Evolutionary conservation across 2,113 vertebrate genomes (phyloP).

Genomic region (Piaya cayana): DNA sequence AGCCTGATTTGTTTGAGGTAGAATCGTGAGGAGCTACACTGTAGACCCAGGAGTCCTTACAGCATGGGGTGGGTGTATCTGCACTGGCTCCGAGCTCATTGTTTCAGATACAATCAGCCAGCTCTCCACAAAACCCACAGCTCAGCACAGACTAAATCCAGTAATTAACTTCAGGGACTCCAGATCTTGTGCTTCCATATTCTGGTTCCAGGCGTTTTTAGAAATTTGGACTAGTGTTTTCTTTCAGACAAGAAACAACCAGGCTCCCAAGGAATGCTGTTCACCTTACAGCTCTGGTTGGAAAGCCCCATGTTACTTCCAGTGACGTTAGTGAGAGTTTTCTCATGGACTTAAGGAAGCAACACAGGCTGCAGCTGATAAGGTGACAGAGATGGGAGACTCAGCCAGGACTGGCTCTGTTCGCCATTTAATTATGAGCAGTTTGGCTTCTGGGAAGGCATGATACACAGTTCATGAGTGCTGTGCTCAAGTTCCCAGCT

Average conservation of each 20-base stretch:
- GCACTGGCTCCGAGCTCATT: not conserved
- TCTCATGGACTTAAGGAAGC: not conserved
- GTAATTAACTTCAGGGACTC: not conserved
- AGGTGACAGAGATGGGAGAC: not conserved
- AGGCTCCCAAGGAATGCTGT: not conserved
- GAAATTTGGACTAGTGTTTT: not conserved
- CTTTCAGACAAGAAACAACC: not conserved
- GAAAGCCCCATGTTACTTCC: not conserved
- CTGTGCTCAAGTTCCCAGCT: not conserved
- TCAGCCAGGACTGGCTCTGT: not conserved
- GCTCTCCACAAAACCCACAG: not conserved
- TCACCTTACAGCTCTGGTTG: not conserved
- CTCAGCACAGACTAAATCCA: not conserved
- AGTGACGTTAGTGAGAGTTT: not conserved
- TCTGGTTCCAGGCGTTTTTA: not conserved
- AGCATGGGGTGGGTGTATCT: not conserved
- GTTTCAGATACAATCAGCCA: not conserved
- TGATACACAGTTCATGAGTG: not conserved
- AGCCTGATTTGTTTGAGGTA: not conserved
- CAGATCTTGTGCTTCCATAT: not conserved
- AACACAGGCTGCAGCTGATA: not conserved
- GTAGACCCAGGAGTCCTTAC: not conserved
- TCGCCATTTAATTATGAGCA: not conserved
- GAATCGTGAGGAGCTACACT: not conserved
- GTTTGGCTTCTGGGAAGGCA: not conserved